phyloP scores from a whole-genome alignment of 2,888 invertebrate genomes.

The Acronicta psi region DNA sequence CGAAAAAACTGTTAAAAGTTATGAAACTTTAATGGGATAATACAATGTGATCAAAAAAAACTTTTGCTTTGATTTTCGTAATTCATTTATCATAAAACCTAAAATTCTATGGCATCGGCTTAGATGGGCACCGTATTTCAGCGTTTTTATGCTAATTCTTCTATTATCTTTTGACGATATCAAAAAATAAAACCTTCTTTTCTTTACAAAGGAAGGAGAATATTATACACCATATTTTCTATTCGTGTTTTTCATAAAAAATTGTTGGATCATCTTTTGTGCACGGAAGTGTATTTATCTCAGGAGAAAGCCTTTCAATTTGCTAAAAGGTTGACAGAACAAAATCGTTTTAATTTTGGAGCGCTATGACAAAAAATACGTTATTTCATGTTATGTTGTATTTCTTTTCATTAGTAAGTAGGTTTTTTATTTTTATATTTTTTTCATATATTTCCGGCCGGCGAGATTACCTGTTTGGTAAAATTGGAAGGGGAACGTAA shows the following conservation, averaged over 20 bases:
- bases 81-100: no score
- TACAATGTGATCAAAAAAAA: no score
- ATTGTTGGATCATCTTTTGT: conserved; percentile 26
- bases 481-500: neutral
- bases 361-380: conserved; percentile 28
- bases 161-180: no score
- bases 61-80: no score
- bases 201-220: no score
- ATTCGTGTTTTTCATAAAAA: conserved; percentile 1
- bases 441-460: neutral
- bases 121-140: no score
- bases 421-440: conserved; percentile 22
- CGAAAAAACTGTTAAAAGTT: no score
- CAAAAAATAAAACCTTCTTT: no score
- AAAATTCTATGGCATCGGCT: no score
- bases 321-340: conserved; percentile 62
- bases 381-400: conserved; percentile 12
- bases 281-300: conserved; percentile 45
- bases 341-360: conserved; percentile 57
- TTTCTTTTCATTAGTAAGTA: conserved; percentile 18
- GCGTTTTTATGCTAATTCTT: no score
- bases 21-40: no score
- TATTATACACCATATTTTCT: conserved; percentile 22
- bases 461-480: neutral
- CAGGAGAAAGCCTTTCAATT: conserved; percentile 58